Evolutionary conservation across 2,888 invertebrate genomes (phyloP).

Genomic region (Margaritifera margaritifera): DNA sequence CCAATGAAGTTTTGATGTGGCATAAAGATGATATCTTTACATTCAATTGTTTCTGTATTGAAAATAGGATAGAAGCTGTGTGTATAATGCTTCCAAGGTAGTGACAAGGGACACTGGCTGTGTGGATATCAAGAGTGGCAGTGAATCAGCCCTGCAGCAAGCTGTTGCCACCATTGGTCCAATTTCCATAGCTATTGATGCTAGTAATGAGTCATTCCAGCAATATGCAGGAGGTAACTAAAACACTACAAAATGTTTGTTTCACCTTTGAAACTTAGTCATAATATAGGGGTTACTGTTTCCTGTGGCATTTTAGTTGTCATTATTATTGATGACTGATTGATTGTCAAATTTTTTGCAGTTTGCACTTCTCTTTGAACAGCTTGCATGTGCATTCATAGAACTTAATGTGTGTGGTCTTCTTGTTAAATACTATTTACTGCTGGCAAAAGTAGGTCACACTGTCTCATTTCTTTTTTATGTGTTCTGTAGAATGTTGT

Average conservation of each 20-base stretch:
- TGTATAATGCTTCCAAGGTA: slow-evolving; percentile 40
- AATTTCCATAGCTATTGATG: slow-evolving; percentile 90
- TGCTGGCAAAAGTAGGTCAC: no score
- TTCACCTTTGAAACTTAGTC: background rate
- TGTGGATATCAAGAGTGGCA: slow-evolving; percentile 49
- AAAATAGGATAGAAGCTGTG: slow-evolving; percentile 42
- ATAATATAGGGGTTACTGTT: background rate
- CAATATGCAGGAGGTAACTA: slow-evolving; percentile 48
- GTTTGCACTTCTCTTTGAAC: no score
- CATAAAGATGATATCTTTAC: background rate
- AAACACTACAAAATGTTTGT: background rate
- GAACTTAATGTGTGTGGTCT: no score
- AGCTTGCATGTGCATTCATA: no score
- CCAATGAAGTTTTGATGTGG: no score
- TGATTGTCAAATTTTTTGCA: no score
- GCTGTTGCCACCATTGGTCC: slow-evolving; percentile 75
- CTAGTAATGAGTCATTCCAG: slow-evolving; percentile 78
- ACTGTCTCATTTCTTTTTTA: no score
- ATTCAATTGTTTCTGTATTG: background rate
- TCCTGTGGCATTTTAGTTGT: background rate
- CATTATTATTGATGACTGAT: no score
- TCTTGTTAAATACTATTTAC: no score
- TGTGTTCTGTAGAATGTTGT: no score
- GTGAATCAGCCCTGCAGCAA: slow-evolving; percentile 45
- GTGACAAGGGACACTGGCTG: slow-evolving; percentile 54